Percentiles rank a stretch among this genome's conserved stretches.
phyloP scores from a whole-genome alignment of 1,140 invertebrate species.

The Melipona quadrifasciata region DNA sequence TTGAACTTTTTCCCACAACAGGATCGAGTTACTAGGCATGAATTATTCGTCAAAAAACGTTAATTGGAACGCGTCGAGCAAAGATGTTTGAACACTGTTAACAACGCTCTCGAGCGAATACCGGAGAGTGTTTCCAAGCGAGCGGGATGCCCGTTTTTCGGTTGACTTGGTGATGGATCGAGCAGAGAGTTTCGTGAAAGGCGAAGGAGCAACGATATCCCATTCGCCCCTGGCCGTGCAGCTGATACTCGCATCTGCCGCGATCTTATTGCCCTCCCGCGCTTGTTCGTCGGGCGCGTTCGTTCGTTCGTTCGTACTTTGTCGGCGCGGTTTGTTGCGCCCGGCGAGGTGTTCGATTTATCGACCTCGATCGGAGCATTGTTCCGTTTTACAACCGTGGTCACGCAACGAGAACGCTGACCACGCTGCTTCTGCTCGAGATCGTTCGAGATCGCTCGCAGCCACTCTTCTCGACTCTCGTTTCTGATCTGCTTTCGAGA shows the following conservation, averaged over 20 bases:
- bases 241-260: slow-evolving; percentile 69
- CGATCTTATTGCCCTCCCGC: slow-evolving; percentile 54
- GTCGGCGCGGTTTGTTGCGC: slow-evolving; percentile 59
- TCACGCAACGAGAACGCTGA: slow-evolving; percentile 39
- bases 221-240: slow-evolving; percentile 44
- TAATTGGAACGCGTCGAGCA: slow-evolving; percentile 7
- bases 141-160: slow-evolving; percentile 3
- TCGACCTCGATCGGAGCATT: slow-evolving; percentile 59
- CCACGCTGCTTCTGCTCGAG: neutral
- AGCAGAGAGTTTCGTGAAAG: slow-evolving; percentile 32
- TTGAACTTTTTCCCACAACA: neutral
- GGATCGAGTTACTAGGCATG: neutral
- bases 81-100: neutral
- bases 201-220: neutral
- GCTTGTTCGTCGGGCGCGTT: slow-evolving; percentile 48
- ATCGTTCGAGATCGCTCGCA: slow-evolving; percentile 7
- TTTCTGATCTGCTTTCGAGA: slow-evolving; percentile 7
- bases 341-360: slow-evolving; percentile 48
- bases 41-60: slow-evolving; percentile 2
- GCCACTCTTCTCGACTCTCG: neutral
- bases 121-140: neutral
- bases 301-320: slow-evolving; percentile 48
- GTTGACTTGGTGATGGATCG: slow-evolving; percentile 21
- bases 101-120: neutral
- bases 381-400: slow-evolving; percentile 44